Evolutionary conservation across 2,888 invertebrate species (phyloP).

Genomic region (Teleogryllus oceanicus): DNA sequence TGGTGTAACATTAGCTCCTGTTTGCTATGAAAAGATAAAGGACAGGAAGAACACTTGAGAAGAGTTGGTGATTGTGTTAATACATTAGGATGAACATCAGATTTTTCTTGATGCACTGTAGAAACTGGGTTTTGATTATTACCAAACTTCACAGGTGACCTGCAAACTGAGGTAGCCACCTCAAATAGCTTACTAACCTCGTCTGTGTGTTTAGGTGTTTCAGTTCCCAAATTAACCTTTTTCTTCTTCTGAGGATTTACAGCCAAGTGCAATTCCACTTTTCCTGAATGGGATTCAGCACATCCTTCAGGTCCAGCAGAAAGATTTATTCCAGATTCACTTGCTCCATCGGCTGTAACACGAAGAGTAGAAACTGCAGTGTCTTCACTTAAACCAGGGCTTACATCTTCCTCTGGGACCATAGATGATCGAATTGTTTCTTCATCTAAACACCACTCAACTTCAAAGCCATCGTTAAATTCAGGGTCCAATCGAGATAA

Average conservation of each 20-base stretch:
- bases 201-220: constrained; percentile 4
- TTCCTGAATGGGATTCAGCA: too few relatives aligned
- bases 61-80: not conserved
- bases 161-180: not conserved
- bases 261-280: too few relatives aligned
- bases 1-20: not conserved
- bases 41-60: not conserved
- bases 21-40: not conserved
- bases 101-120: not conserved
- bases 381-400: too few relatives aligned
- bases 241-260: not conserved
- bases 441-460: constrained; percentile 18
- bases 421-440: not conserved
- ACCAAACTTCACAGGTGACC: not conserved
- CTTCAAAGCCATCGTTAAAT: constrained; percentile 1
- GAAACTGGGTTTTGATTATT: not conserved
- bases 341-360: too few relatives aligned
- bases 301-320: too few relatives aligned
- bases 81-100: not conserved
- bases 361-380: too few relatives aligned
- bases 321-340: too few relatives aligned
- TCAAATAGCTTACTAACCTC: not conserved
- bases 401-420: not conserved
- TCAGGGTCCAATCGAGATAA: not conserved
- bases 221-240: not conserved